These are phyloP conservation scores for Eulemur coronatus DNA, from an alignment of 2,797 vertebrate genomes.

Conservation along the genomic window DNA sequence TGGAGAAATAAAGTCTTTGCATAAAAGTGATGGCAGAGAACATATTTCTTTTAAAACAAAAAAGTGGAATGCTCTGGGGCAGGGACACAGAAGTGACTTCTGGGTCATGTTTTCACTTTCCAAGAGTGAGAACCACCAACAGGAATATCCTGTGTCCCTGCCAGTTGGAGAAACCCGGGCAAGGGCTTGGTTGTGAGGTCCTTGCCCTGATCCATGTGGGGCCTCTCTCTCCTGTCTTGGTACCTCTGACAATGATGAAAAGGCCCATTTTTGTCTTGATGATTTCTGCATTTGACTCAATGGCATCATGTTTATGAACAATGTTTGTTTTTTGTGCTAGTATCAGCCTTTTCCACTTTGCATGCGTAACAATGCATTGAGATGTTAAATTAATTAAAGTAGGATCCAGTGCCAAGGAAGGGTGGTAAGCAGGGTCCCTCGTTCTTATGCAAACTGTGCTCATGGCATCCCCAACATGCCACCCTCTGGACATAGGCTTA, in stretches of 20 bases:
- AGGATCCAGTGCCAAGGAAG: not conserved
- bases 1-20: not conserved
- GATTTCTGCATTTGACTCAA: not conserved
- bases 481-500: rapidly evolving
- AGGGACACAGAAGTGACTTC: not conserved
- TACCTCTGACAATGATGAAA: not conserved
- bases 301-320: not conserved
- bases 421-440: not conserved
- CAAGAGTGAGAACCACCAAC: not conserved
- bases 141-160: rapidly evolving
- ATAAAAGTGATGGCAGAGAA: not conserved
- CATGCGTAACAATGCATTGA: not conserved
- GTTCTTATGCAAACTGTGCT: not conserved
- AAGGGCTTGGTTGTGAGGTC: not conserved
- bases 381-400: not conserved
- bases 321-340: not conserved
- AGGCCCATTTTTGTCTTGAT: not conserved
- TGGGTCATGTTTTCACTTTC: not conserved
- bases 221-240: not conserved
- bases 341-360: not conserved
- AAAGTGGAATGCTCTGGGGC: not conserved
- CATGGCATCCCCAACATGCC: not conserved
- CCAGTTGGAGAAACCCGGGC: too few species aligned
- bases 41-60: not conserved
- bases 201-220: rapidly evolving